Percentiles rank a stretch among this genome's conserved stretches.
Conservation (phyloP, 1,140 invertebrate genomes). For the Pygmarrhopalites habei region DNA sequence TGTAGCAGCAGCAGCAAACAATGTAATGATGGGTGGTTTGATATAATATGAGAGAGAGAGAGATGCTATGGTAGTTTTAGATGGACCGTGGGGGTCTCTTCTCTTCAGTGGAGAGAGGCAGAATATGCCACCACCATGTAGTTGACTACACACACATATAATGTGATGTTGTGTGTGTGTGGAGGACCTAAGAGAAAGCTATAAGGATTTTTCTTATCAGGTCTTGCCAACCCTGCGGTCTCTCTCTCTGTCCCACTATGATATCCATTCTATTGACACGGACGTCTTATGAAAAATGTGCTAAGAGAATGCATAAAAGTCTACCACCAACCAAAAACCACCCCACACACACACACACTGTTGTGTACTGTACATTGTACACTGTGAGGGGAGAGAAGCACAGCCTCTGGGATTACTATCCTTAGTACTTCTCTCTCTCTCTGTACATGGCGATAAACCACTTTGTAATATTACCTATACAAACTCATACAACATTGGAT, state of each 20-base stretch:
- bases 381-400: no score
- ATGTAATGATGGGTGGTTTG: constrained; percentile 21
- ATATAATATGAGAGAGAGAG: constrained; percentile 22
- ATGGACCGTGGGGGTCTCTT: constrained; percentile 24
- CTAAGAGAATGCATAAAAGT: constrained; percentile 30
- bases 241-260: constrained; percentile 26
- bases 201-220: constrained; percentile 31
- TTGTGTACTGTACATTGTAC: background rate
- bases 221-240: constrained; percentile 27
- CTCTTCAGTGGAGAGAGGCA: no score
- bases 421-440: constrained; percentile 2
- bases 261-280: constrained; percentile 29
- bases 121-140: no score
- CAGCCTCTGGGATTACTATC: constrained; percentile 22
- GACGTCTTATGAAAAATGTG: constrained; percentile 30
- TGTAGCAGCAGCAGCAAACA: constrained; percentile 28
- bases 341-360: background rate
- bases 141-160: no score
- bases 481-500: background rate
- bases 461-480: constrained; percentile 28
- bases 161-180: background rate
- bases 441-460: constrained; percentile 18
- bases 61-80: no score
- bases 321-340: background rate
- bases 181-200: constrained; percentile 9